phyloP scores from a whole-genome alignment of 2,888 invertebrate species.

The Erannis defoliaria region DNA sequence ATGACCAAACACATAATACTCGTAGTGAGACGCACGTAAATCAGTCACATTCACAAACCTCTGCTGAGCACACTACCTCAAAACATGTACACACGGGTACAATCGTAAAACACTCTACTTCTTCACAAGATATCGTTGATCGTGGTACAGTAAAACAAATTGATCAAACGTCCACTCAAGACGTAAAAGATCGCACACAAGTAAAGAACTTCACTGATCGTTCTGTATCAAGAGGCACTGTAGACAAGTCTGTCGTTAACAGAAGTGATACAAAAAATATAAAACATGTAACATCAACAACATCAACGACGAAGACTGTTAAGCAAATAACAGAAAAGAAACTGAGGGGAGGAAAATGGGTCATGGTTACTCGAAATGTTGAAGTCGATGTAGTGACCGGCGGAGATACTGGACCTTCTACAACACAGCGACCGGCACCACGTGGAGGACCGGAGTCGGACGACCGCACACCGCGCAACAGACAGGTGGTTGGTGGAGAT shows the following conservation, averaged over 20 bases:
- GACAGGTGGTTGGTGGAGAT: slow-evolving; percentile 48
- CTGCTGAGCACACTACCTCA: slow-evolving; percentile 51
- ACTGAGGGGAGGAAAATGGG: slow-evolving; percentile 80
- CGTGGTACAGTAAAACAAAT: slow-evolving; percentile 36
- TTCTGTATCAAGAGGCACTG: slow-evolving; percentile 56
- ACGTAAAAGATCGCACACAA: slow-evolving; percentile 40
- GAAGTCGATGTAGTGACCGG: slow-evolving; percentile 87
- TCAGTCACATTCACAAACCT: slow-evolving; percentile 55
- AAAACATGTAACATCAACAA: slow-evolving; percentile 63
- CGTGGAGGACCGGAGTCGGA: slow-evolving; percentile 49
- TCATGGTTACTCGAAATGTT: slow-evolving; percentile 87
- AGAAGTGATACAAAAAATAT: slow-evolving; percentile 66
- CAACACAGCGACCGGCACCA: slow-evolving; percentile 32
- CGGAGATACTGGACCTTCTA: slow-evolving; percentile 51
- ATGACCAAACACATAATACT: slow-evolving; percentile 53
- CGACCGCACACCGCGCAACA: slow-evolving; percentile 47
- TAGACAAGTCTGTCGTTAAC: slow-evolving; percentile 60
- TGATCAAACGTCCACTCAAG: slow-evolving; percentile 21
- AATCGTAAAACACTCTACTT: slow-evolving; percentile 54
- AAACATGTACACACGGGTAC: slow-evolving; percentile 57
- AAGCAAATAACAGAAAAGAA: slow-evolving; percentile 86
- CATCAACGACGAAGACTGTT: slow-evolving; percentile 84
- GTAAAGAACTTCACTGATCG: slow-evolving; percentile 57
- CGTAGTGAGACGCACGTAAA: slow-evolving; percentile 58
- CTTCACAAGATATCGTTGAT: slow-evolving; percentile 55